Conservation (phyloP, 2,113 vertebrate genomes). For the Lepus americanus region DNA sequence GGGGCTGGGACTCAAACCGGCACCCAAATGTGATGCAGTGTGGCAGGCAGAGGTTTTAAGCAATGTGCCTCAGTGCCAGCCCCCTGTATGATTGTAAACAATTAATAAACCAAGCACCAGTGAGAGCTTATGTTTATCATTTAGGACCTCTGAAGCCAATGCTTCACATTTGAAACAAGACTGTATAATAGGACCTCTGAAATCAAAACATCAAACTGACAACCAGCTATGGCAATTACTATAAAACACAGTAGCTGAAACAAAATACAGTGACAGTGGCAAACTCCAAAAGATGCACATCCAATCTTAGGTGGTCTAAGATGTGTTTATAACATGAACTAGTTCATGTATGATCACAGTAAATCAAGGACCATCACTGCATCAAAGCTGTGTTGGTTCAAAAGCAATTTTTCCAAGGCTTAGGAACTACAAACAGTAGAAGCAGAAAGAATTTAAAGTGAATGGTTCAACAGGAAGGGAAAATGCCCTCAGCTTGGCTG, state of each 20-base stretch:
- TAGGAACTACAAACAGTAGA: constrained; percentile 3
- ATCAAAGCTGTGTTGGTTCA: constrained; percentile 21
- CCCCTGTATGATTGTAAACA: not conserved
- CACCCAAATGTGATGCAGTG: too few species aligned
- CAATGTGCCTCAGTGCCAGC: too few species aligned
- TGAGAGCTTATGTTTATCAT: constrained; percentile 41
- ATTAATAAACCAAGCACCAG: constrained; percentile 45
- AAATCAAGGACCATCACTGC: constrained; percentile 39
- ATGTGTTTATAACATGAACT: constrained; percentile 1
- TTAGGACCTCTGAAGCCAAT: constrained; percentile 59
- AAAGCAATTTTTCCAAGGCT: constrained; percentile 7
- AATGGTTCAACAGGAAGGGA: not conserved
- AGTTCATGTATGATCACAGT: not conserved
- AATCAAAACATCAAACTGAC: constrained; percentile 73
- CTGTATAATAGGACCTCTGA: constrained; percentile 72
- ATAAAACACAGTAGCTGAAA: constrained; percentile 32
- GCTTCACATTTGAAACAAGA: constrained; percentile 66
- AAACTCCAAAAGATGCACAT: constrained; percentile 35
- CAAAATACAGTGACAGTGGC: not conserved
- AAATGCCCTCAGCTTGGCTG: not conserved
- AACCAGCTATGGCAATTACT: constrained; percentile 59
- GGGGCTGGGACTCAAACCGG: too few species aligned
- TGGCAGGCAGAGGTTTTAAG: too few species aligned
- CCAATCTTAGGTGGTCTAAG: constrained; percentile 23
- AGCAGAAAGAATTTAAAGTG: not conserved